These are phyloP conservation scores for Drosophila tristis DNA, from an alignment of 1,140 invertebrate species.

Conservation along the genomic window DNA sequence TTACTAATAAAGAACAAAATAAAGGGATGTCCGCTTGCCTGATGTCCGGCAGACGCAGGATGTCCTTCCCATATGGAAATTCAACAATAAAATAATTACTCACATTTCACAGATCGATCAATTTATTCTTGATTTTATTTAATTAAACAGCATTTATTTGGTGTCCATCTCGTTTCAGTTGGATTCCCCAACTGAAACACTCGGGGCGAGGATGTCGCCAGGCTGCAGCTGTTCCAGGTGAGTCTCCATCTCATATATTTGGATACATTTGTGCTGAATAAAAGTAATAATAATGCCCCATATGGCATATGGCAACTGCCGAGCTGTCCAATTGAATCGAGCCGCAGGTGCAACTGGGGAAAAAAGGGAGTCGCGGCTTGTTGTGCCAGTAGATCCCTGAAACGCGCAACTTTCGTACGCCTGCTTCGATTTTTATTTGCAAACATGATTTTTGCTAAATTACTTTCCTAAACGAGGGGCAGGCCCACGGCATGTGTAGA, in stretches of 20 bases:
- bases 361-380: not conserved
- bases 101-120: not conserved
- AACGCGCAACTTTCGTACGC: constrained; percentile 27
- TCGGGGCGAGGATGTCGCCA: constrained; percentile 1
- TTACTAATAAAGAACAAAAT: too few relatives aligned
- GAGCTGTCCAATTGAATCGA: constrained; percentile 67
- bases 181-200: too few relatives aligned
- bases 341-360: constrained; percentile 64
- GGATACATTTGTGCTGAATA: constrained; percentile 33
- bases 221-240: constrained; percentile 64
- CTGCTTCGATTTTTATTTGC: constrained; percentile 69
- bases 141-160: not conserved
- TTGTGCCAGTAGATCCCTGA: constrained; percentile 11
- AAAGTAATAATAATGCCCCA: constrained; percentile 62
- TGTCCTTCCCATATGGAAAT: not conserved
- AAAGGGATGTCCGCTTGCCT: too few relatives aligned
- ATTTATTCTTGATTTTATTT: not conserved
- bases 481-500: not conserved
- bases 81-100: not conserved
- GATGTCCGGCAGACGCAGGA: not conserved
- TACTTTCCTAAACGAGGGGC: constrained; percentile 36
- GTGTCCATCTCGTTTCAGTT: constrained; percentile 50
- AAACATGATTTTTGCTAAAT: constrained; percentile 80
- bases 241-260: constrained; percentile 27
- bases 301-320: constrained; percentile 22